Evolutionary conservation across 2,888 invertebrate species (phyloP), one percentile per base, ranked within the genome.

Genomic region (Laspeyria flexula): DNA sequence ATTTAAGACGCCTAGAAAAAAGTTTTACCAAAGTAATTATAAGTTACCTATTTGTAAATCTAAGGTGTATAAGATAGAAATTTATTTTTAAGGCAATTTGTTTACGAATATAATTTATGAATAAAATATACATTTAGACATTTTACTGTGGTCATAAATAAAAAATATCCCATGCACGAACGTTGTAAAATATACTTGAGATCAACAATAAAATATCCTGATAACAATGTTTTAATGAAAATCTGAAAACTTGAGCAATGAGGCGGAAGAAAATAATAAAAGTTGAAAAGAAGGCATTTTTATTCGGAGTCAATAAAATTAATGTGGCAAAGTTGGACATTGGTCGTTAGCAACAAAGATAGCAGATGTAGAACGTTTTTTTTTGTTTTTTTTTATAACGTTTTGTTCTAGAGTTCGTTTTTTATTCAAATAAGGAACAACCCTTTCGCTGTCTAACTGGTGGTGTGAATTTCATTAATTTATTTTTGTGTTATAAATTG

Each of bases 251-350:
- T 35, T 18, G n/a, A 35, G 18, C 18, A 35, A 35, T 35, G 18
- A 10, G 15, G 6, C 18, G 0, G 18, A 35, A 35, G 11, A 35
- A n/a, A 35, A 35, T 18, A 35, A 35, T 35, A 16, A 18, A 35
- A 35, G 33, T 13, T 35, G 4, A 15, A 35, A 33, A 18, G 18
- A 18, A 18, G 35, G n/a, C n/a, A 35, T 35, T 16, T 16, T 35
- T 35, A 35, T 35, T 35, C 35, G 10, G n/a, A 35, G 35, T 18
- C 35, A 35, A 35, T 35, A 35, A 35, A 35, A 35, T 18, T n/a
- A 35, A 35, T 35, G 35, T 18, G 18, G 11, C 1, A 18, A 35
- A 18, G 33, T 33, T 33, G 33, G 33, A 33, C 35, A 16, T 35
- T 18, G 35, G 35, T 35, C 16, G 16, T 35, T 35, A 35, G 35